A percentile compares a stretch with the other conserved stretches of the same genome.
phyloP scores from a whole-genome alignment of 1,140 invertebrate species.

The Holotrichia oblita region DNA sequence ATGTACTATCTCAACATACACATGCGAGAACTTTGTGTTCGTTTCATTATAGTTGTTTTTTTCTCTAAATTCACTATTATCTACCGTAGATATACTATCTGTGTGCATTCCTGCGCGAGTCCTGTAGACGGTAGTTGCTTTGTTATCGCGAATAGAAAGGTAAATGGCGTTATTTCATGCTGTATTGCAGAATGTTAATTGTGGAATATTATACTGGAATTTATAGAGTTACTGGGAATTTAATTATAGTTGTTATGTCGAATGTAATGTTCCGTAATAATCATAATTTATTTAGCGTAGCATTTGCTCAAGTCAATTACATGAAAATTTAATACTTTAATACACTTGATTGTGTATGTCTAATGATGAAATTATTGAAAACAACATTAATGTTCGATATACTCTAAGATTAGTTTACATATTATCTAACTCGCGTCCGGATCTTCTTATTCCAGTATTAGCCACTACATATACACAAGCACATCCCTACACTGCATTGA shows the following conservation, averaged over 20 bases:
- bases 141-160: conserved; percentile 22
- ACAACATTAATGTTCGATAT: no score
- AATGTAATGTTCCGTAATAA: not conserved
- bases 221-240: not conserved
- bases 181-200: conserved; percentile 32
- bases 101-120: not conserved
- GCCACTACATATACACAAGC: no score
- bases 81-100: not conserved
- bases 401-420: no score
- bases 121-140: not conserved
- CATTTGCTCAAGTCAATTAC: no score
- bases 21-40: not conserved
- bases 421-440: no score
- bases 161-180: conserved; percentile 21
- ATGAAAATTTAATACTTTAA: no score
- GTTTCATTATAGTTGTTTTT: not conserved
- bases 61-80: not conserved
- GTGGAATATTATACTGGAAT: conserved; percentile 16
- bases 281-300: no score
- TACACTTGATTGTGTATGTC: no score
- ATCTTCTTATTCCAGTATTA: no score
- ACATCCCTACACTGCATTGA: no score
- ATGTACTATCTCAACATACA: not conserved
- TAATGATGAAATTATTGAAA: no score
- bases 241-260: not conserved